Percentiles rank a stretch among this genome's conserved stretches.
phyloP scores from a whole-genome alignment of 2,888 invertebrate genomes.

The Drosophila hamatofila region DNA sequence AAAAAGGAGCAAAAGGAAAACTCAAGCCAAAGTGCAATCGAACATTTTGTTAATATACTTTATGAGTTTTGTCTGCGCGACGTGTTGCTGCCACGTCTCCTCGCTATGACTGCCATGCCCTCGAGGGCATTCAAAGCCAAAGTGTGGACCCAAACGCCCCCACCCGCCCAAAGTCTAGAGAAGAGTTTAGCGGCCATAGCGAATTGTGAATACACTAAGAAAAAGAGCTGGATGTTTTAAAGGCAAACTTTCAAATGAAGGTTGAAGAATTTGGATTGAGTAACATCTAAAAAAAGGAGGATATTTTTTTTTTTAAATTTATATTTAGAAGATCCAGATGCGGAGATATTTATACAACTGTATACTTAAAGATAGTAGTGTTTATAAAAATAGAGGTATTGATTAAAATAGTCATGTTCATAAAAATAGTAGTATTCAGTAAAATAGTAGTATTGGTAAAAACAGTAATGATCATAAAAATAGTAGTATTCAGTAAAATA shows the following conservation, averaged over 20 bases:
- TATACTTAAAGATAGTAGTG: too few species aligned
- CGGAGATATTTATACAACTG: too few species aligned
- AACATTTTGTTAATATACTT: conserved; percentile 77
- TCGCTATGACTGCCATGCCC: conserved; percentile 9
- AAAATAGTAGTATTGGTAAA: too few species aligned
- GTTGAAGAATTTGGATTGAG: not conserved
- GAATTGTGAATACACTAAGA: conserved; percentile 18
- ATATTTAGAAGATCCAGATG: too few species aligned
- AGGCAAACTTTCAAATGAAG: too few species aligned
- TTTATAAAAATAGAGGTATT: too few species aligned
- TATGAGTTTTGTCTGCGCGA: conserved; percentile 72
- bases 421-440: too few species aligned
- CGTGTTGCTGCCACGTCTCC: conserved; percentile 52
- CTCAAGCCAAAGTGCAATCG: conserved; percentile 73
- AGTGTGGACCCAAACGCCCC: conserved; percentile 22
- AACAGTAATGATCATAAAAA: too few species aligned
- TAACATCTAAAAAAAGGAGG: too few species aligned
- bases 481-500: too few species aligned
- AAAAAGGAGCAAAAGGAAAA: conserved; percentile 35
- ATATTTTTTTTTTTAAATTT: too few species aligned
- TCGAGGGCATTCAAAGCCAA: conserved; percentile 48
- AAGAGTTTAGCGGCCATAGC: not conserved
- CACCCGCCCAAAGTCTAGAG: conserved; percentile 6
- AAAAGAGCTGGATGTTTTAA: not conserved
- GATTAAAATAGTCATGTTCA: too few species aligned